Evolutionary conservation across 53 echinoderm and acorn worm genomes (phyloP).

Genomic region (Luidia sarsii): DNA sequence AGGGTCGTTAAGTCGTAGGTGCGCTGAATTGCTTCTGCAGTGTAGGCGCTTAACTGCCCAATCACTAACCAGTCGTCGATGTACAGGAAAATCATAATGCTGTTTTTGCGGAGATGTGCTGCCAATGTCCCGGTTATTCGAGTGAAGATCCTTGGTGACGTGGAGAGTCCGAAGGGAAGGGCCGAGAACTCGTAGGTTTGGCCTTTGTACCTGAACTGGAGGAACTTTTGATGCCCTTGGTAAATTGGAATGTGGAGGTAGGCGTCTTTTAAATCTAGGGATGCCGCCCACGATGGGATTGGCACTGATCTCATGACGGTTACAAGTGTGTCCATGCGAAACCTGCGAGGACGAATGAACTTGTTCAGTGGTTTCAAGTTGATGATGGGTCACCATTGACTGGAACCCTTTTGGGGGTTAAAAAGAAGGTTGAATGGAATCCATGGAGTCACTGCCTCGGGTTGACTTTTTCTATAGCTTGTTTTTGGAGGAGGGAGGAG

Average conservation of each 20-base stretch:
- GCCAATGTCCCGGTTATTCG: not conserved
- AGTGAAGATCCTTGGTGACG: not conserved
- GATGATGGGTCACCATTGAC: conserved; percentile 37
- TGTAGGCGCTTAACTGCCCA: not conserved
- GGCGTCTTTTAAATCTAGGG: too few relatives aligned
- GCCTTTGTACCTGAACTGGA: too few relatives aligned
- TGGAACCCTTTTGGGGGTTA: conserved; percentile 6
- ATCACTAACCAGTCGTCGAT: too few relatives aligned
- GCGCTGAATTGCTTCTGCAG: too few relatives aligned
- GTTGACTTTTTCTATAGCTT: not conserved
- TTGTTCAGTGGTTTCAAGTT: conserved; percentile 39
- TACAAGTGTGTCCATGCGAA: conserved; percentile 31
- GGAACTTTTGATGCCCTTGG: too few relatives aligned
- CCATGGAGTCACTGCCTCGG: not conserved
- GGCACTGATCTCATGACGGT: not conserved
- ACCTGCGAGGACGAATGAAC: conserved; percentile 10
- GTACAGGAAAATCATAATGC: conserved; percentile 1
- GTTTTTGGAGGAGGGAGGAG: not conserved
- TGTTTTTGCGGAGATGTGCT: not conserved
- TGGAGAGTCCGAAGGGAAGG: not conserved
- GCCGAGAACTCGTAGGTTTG: too few relatives aligned
- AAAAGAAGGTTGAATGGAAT: conserved; percentile 13
- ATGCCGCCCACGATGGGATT: conserved; percentile 11
- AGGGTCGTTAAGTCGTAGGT: too few relatives aligned
- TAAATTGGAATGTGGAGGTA: too few relatives aligned